phyloP scores from a whole-genome alignment of 2,888 invertebrate species.

The Phymatocera aterrima region DNA sequence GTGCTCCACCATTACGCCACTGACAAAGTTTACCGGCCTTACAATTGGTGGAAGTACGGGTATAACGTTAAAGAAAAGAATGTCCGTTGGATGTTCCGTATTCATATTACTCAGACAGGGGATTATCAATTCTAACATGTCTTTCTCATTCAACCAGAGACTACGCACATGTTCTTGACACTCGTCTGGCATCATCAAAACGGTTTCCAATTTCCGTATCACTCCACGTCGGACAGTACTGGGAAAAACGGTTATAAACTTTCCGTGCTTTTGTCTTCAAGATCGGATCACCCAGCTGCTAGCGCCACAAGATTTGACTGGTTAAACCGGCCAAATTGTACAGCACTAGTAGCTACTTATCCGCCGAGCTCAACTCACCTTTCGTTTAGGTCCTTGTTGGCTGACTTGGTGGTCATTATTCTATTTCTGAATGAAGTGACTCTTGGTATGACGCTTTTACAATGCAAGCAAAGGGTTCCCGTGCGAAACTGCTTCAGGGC shows the following conservation, averaged over 20 bases:
- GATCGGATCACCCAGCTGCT: no score
- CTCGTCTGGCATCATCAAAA: constrained; percentile 81
- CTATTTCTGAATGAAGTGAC: constrained; percentile 79
- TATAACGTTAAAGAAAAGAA: constrained; percentile 90
- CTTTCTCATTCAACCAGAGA: constrained; percentile 84
- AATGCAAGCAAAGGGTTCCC: constrained; percentile 77
- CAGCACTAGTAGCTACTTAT: no score
- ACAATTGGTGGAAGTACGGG: constrained; percentile 92
- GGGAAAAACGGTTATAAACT: not conserved
- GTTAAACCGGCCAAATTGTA: no score
- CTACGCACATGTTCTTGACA: constrained; percentile 81
- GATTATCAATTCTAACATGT: constrained; percentile 82
- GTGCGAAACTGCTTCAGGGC: constrained; percentile 75
- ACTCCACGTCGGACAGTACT: not conserved
- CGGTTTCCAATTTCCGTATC: constrained; percentile 57
- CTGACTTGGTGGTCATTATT: constrained; percentile 75
- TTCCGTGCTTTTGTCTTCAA: no score
- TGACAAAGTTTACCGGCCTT: constrained; percentile 83
- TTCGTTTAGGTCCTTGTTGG: not conserved
- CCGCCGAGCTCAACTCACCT: constrained; percentile 8
- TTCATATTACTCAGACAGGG: constrained; percentile 80
- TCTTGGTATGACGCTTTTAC: constrained; percentile 76
- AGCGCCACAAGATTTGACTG: no score
- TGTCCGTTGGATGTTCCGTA: constrained; percentile 82
- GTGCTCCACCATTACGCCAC: constrained; percentile 85